These are phyloP conservation scores for Colaptes auratus DNA, from an alignment of 2,113 vertebrate species.

Conservation along the genomic window DNA sequence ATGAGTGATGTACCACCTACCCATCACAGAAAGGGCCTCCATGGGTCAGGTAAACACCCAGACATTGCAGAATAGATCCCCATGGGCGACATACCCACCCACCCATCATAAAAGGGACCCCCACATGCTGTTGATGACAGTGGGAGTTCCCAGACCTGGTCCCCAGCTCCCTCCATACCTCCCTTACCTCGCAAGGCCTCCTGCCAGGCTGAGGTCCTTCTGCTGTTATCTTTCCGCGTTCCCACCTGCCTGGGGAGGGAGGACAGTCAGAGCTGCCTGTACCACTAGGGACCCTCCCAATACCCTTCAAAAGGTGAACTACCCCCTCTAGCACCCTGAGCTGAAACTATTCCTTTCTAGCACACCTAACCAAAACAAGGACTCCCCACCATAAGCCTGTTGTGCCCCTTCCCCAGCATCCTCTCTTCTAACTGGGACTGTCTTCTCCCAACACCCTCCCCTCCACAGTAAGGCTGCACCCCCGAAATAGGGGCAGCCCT, in stretches of 20 bases:
- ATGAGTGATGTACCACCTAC: fast-evolving
- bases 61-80: fast-evolving
- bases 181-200: not conserved
- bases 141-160: too few species aligned
- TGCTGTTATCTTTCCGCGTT: not conserved
- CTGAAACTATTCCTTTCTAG: not conserved
- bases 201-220: slow-evolving; percentile 17
- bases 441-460: not conserved
- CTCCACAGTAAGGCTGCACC: not conserved
- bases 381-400: not conserved
- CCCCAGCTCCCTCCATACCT: fast-evolving
- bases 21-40: fast-evolving
- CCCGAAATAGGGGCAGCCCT: fast-evolving
- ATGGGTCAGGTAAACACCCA: fast-evolving
- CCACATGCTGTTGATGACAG: too few species aligned
- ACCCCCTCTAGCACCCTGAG: too few species aligned
- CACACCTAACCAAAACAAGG: not conserved
- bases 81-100: fast-evolving
- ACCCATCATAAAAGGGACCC: too few species aligned
- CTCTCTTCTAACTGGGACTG: not conserved
- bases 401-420: not conserved
- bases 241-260: not conserved
- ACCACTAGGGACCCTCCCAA: fast-evolving
- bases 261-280: not conserved
- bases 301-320: not conserved